Base-by-base conservation (phyloP, 2,113 vertebrate genomes). In the Heptranchias perlo region DNA sequence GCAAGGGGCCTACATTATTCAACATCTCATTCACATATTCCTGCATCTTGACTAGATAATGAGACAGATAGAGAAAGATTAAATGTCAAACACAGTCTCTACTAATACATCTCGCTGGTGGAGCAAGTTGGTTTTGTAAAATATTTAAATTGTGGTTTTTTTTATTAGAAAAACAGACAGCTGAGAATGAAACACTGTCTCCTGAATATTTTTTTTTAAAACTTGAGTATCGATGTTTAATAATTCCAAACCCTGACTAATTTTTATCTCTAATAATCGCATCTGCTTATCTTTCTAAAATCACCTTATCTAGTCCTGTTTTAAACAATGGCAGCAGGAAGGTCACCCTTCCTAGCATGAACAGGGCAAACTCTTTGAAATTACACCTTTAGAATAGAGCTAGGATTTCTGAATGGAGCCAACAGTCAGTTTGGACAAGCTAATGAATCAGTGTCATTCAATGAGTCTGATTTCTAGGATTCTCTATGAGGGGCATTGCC, bases 401-500 rank as follows among this genome's bases (percentile, higher is more conserved):
- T n/a, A 82, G 76, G 76, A 39, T 39, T 82, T 82, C 39, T 13
- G 76, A 76, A 76, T 76, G 65, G 69, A 76, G 69, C 69, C 28
- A 76, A 35, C 8, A 76, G 35, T 76, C 69, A 76, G 31, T 35
- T 76, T 35, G 69, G 69, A 35, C 69, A 76, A 8, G 28, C 69
- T 31, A 76, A 76, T 76, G n/a, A 82, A 82, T 82, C 76, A 82
- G 44, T 82, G n/a, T 82, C 76, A 44, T 82, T 82, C 73, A 76
- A 76, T 76, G 73, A 4, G n/a, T 76, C 31, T n/a, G 35, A 35
- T 76, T 35, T 82, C 76, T 21, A 44, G 76, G 44, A 82, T 44
- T 82, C 76, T 82, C n/a, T 44, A 16, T 82, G 76, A 82, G 58
- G 76, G 76, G 39, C 13, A 44, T 82, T 82, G n/a, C 14, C n/a